A percentile compares a stretch with the other conserved stretches of the same genome.
Conservation (phyloP, 2,888 invertebrate species). For the Brenthis hecate region DNA sequence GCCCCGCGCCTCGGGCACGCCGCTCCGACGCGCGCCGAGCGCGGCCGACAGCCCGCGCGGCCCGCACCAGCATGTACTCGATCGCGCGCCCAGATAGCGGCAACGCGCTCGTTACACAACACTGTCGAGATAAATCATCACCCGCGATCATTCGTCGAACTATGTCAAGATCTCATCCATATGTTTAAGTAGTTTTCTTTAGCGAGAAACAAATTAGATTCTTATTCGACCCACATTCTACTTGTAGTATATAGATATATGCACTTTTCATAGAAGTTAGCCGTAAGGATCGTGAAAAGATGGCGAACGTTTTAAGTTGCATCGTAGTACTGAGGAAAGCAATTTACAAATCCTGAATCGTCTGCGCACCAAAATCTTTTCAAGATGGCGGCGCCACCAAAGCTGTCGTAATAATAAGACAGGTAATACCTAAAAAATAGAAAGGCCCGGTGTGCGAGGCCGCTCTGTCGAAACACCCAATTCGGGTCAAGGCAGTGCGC, state of each 20-base stretch:
- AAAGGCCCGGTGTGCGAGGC: conserved; percentile 82
- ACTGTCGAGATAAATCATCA: conserved; percentile 71
- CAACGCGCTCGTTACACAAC: conserved; percentile 70
- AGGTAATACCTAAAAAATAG: conserved; percentile 83
- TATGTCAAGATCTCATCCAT: conserved; percentile 75
- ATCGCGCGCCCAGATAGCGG: conserved; percentile 49
- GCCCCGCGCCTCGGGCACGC: conserved; percentile 53
- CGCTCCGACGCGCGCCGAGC: conserved; percentile 64
- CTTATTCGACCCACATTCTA: conserved; percentile 34
- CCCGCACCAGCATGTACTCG: conserved; percentile 48
- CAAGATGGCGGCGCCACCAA: conserved; percentile 72
- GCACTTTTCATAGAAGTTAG: no score
- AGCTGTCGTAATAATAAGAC: conserved; percentile 80
- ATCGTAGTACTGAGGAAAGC: neutral
- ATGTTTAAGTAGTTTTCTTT: conserved; percentile 42
- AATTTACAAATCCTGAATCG: conserved; percentile 45
- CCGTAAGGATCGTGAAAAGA: no score
- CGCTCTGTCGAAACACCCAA: conserved; percentile 80
- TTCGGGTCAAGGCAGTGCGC: conserved; percentile 81
- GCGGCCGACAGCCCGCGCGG: conserved; percentile 50
- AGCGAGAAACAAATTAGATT: conserved; percentile 41
- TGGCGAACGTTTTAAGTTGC: neutral
- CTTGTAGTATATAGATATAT: neutral
- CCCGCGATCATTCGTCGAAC: conserved; percentile 69
- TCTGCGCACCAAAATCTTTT: conserved; percentile 66